Conservation (phyloP, 2,797 vertebrate species). For the Molossus alvarezi region DNA sequence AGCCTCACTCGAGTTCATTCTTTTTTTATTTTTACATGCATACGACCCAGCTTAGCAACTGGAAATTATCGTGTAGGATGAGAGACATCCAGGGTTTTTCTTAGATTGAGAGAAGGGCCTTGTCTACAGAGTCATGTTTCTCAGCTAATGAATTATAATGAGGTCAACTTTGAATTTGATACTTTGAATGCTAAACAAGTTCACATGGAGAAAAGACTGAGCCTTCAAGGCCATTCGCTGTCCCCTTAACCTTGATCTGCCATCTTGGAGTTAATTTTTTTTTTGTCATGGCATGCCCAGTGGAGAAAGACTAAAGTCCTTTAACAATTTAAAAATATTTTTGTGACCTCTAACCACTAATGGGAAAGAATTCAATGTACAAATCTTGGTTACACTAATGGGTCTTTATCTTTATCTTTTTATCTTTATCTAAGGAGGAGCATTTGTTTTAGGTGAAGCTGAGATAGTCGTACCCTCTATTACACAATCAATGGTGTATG, state of each 20-base stretch:
- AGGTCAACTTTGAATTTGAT: constrained; percentile 34
- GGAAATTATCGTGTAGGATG: neutral
- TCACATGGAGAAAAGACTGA: neutral
- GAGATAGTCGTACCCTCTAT: neutral
- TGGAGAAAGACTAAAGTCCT: neutral
- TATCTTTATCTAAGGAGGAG: neutral
- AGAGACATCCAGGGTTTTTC: constrained; percentile 80
- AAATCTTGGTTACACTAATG: neutral
- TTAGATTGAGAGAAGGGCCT: constrained; percentile 72
- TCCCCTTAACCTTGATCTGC: neutral
- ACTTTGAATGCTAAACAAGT: neutral
- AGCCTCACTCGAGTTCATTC: constrained; percentile 80
- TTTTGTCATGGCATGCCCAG: constrained; percentile 18
- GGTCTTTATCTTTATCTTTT: neutral
- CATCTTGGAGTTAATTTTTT: neutral
- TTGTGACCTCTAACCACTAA: neutral
- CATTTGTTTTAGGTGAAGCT: neutral
- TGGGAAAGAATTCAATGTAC: neutral
- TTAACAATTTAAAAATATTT: constrained; percentile 14
- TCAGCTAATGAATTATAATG: constrained; percentile 51
- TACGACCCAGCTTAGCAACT: constrained; percentile 83
- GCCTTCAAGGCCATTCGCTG: neutral
- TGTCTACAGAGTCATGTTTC: constrained; percentile 60
- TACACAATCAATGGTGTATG: neutral
- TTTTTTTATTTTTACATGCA: constrained; percentile 86